A percentile compares a stretch with the other conserved stretches of the same genome.
Evolutionary conservation across 92 coral and sea anemone genomes (phyloP).

Genomic region (Nematostella vectensis): DNA sequence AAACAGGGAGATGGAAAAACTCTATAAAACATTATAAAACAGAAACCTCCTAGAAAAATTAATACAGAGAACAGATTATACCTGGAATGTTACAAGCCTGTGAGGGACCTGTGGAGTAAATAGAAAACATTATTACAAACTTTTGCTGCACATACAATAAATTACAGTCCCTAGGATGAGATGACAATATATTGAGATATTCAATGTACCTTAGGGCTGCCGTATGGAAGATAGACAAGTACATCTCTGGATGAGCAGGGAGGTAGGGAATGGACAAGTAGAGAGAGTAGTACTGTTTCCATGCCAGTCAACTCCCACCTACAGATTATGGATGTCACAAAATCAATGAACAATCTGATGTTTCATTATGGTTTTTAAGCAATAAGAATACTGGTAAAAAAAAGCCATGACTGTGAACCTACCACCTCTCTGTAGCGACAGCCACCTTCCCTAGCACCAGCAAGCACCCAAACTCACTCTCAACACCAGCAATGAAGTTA

Average conservation of each 20-base stretch:
- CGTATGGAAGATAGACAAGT: slow-evolving; percentile 88
- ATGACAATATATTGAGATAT: too few relatives aligned
- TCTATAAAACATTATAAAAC: background rate
- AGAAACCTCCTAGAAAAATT: background rate
- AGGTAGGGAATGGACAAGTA: slow-evolving; percentile 57
- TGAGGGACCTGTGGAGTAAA: slow-evolving; percentile 65
- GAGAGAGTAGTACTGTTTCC: slow-evolving; percentile 85
- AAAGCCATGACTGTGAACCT: too few relatives aligned
- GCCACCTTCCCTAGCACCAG: slow-evolving; percentile 98
- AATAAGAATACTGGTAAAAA: too few relatives aligned
- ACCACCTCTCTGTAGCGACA: slow-evolving; percentile 97
- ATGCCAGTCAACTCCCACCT: slow-evolving; percentile 98
- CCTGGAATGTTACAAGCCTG: slow-evolving; percentile 93
- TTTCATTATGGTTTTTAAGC: too few relatives aligned
- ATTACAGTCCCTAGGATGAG: too few relatives aligned
- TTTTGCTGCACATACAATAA: background rate
- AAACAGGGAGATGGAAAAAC: background rate
- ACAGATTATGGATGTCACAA: background rate
- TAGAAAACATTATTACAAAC: background rate
- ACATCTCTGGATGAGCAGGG: slow-evolving; percentile 84
- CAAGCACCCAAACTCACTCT: slow-evolving; percentile 94
- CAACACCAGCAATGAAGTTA: slow-evolving; percentile 85
- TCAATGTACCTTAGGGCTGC: slow-evolving; percentile 91
- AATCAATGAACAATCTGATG: too few relatives aligned
- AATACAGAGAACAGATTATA: slow-evolving; percentile 9